These are phyloP conservation scores for Sprattus sprattus DNA, from an alignment of 2,113 vertebrate genomes.

Conservation along the genomic window DNA sequence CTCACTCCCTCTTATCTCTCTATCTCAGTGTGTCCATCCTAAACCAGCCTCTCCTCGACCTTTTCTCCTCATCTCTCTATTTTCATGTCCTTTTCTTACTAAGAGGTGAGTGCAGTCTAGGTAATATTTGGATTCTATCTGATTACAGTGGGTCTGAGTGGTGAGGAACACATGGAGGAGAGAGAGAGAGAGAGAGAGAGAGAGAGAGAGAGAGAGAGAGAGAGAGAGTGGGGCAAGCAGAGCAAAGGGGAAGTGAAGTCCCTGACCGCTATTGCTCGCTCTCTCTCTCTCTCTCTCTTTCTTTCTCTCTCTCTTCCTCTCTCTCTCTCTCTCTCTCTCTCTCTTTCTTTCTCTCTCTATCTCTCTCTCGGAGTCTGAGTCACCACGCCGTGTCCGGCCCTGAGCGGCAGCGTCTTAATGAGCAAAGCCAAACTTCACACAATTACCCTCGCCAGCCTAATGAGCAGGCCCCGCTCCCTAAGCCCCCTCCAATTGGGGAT, in stretches of 20 bases:
- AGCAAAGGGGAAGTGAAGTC: background rate
- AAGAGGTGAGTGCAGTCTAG: background rate
- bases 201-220: constrained; percentile 15
- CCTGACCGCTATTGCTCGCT: constrained; percentile 19
- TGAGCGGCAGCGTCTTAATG: background rate
- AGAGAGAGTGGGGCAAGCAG: background rate
- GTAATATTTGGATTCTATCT: background rate
- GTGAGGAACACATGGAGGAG: background rate
- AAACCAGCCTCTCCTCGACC: background rate
- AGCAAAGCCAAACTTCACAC: constrained; percentile 7
- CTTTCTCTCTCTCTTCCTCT: background rate
- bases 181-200: background rate
- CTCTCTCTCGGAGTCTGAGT: background rate
- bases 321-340: background rate
- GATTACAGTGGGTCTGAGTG: background rate
- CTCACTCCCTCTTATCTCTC: background rate
- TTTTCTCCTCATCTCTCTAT: background rate
- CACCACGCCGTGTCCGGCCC: background rate
- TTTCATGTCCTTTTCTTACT: background rate
- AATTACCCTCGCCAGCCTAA: background rate
- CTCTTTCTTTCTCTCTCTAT: background rate
- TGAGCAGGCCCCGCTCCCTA: background rate
- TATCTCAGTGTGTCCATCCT: background rate
- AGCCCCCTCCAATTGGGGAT: constrained; percentile 8
- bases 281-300: background rate